Evolutionary conservation across 1,140 invertebrate species (phyloP), one percentile per base, ranked within the genome.

Genomic region (Drosophila santomea): DNA sequence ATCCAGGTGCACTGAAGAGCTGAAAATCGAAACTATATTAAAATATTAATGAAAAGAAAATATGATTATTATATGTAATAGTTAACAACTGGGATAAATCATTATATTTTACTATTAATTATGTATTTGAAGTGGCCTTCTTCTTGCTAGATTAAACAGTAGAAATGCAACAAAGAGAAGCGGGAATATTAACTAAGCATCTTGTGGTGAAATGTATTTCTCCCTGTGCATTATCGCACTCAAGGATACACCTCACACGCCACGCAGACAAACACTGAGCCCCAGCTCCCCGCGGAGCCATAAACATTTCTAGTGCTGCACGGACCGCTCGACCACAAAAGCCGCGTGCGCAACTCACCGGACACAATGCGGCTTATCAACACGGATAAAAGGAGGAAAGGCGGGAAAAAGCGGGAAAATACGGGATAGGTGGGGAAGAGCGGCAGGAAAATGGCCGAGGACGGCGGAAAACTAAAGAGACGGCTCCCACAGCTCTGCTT

Each of bases 351-450:
- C 84, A 89, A 86, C 83, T 89, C 72, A 61, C 72, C 80, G 76
- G 76, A 89, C 82, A 86, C 82, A 86, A 88, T 88, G 82, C 83
- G 82, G 83, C 83, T 88, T 88, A 88, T 88, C 83, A 84, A 75
- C 71, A 66, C 50, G 74, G 56, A 51, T 54, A 64, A 78, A 61
- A 56, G 62, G 61, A 51, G 57, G 54, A 63, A 60, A 43, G 41
- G 7, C 3, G 20, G 20, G 32, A 32, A 50, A 48, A 15, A 20
- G 20, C 20, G 20, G 20, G 20, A 20, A 20, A 20, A 20, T 1
- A 8, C 28, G 39, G 55, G 36, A 61, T 60, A 55, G 38, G 7
- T 0, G 7, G 25, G 32, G 32, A 61, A 64, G 51, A 39, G 32
- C 43, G 32, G 35, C 17, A 35, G 38, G 23, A 32, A 43, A 63